Evolutionary conservation across 1,140 invertebrate species (phyloP), one percentile per base, ranked within the genome.

Genomic region (Megalopta genalis): DNA sequence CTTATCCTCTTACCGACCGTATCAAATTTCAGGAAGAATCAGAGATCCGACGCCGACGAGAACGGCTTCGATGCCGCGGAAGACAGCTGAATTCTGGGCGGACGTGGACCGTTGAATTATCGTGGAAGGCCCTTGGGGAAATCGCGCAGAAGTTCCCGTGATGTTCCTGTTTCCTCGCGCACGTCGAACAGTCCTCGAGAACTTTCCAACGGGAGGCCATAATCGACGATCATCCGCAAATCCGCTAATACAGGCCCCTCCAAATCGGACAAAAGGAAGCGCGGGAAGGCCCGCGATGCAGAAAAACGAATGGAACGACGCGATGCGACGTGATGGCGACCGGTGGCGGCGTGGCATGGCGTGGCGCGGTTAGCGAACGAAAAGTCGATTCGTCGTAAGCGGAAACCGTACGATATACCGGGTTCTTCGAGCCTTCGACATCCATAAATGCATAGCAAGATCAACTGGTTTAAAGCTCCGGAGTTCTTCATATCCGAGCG

Each of bases 371-470:
- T 52, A 54, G 46, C 63, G 62, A 52, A 49, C 54, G 49, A 46
- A 67, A 79, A 37, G 80, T 49, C 75, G 80, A 78, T 54, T 64
- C 71, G 60, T 73, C 25, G 70, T n/a, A 57, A 52, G 67, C 60
- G 81, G 82, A 83, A 77, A 59, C 32, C 27, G 68, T 32, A 63
- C 63, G 64, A 59, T 60, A 72, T 72, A 77, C 75, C 54, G 64
- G 68, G 66, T 81, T 27, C 66, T 66, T 75, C 80, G 70, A 67
- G 80, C 78, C 62, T 72, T 85, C 81, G 66, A 68, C 67, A 86
- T 89, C 82, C 85, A 88, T 87, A 88, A 88, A 89, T 90, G 87
- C 83, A 85, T 86, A 84, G 80, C 73, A 67, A 81, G 80, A 78
- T 70, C 72, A 72, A 71, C 57, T 72, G 76, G 82, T 87, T 39